phyloP scores from a whole-genome alignment of 2,797 vertebrate genomes.

The Selene dorsalis region DNA sequence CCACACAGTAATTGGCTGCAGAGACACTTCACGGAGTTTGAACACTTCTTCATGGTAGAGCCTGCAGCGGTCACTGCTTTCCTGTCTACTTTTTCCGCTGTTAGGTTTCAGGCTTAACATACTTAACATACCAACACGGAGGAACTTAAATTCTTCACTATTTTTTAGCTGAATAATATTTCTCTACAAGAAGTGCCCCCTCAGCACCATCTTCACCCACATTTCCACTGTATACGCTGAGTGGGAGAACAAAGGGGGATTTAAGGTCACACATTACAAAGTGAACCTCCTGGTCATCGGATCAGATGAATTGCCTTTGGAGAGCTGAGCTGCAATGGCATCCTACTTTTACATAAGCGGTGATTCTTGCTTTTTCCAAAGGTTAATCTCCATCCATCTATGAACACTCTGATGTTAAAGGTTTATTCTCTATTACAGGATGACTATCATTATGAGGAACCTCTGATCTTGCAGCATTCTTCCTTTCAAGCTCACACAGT shows the following conservation, averaged over 20 bases:
- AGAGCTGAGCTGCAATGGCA: neutral
- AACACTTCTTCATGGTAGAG: constrained; percentile 33
- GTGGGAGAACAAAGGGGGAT: constrained; percentile 3
- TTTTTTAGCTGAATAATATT: neutral
- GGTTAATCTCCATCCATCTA: constrained; percentile 19
- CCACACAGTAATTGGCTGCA: constrained; percentile 63
- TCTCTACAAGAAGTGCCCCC: constrained; percentile 15
- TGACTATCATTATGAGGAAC: neutral
- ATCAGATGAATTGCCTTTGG: neutral
- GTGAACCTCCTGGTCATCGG: neutral
- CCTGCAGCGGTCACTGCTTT: constrained; percentile 20
- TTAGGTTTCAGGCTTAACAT: constrained; percentile 7
- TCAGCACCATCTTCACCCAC: constrained; percentile 7
- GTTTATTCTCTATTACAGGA: neutral
- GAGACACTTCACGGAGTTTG: constrained; percentile 47
- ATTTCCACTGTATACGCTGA: neutral
- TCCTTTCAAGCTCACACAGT: constrained; percentile 1
- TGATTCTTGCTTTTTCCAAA: constrained; percentile 46
- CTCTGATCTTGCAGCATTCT: constrained; percentile 13
- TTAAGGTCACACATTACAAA: constrained; percentile 16
- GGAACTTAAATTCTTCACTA: neutral
- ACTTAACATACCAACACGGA: neutral
- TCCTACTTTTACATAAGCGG: constrained; percentile 14
- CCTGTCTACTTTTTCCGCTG: constrained; percentile 9
- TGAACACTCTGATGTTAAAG: neutral